Percentiles rank a stretch among this genome's conserved stretches.
Evolutionary conservation across 2,888 invertebrate genomes (phyloP).

Genomic region (Buathra laborator): DNA sequence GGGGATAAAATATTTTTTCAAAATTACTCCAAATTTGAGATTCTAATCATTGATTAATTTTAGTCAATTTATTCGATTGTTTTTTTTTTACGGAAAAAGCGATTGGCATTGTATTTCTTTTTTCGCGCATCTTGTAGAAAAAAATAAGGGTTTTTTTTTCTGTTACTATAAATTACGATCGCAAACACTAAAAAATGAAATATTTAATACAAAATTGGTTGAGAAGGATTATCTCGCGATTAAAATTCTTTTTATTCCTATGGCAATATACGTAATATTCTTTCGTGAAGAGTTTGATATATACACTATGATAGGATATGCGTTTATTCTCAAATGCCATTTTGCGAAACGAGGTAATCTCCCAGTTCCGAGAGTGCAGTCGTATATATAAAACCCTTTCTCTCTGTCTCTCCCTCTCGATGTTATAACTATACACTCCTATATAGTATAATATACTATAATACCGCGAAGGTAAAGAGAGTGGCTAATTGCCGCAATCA

Average conservation of each 20-base stretch:
- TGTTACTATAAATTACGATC: background rate
- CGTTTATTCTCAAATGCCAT: slow-evolving; percentile 33
- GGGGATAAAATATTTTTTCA: too few species aligned
- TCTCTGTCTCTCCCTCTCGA: background rate
- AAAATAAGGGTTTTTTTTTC: background rate
- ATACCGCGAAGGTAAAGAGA: slow-evolving; percentile 18
- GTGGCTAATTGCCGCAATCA: slow-evolving; percentile 66
- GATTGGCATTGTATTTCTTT: too few species aligned
- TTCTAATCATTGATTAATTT: too few species aligned
- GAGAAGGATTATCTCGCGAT: too few species aligned
- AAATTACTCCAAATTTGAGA: too few species aligned
- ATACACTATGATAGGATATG: slow-evolving; percentile 12
- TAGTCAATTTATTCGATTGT: too few species aligned
- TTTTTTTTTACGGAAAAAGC: too few species aligned
- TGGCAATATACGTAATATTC: background rate
- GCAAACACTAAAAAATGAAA: background rate
- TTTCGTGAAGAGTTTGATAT: background rate
- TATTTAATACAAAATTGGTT: background rate
- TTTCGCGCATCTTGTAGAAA: too few species aligned
- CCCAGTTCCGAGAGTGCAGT: slow-evolving; percentile 2
- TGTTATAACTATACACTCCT: slow-evolving; percentile 25
- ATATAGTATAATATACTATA: slow-evolving; percentile 7
- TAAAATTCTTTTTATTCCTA: background rate
- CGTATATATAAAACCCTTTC: slow-evolving; percentile 7
- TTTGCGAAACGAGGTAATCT: slow-evolving; percentile 60